Conservation (phyloP, 2,113 vertebrate species). For the Clarias macrocephalus region DNA sequence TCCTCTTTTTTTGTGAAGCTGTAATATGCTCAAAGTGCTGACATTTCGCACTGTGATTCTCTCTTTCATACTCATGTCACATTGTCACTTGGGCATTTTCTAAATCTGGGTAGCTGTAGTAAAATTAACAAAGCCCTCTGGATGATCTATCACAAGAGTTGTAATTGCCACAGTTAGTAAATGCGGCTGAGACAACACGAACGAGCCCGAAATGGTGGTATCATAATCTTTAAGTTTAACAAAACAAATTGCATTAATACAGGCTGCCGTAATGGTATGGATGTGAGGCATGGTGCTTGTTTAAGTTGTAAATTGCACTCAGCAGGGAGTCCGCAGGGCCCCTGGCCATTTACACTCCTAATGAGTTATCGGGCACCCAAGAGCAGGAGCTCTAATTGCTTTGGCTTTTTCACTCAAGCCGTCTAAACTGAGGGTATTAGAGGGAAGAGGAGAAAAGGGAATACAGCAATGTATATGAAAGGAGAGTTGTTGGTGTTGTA, state of each 20-base stretch:
- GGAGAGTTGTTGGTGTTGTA: constrained; percentile 21
- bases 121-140: constrained; percentile 36
- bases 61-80: constrained; percentile 38
- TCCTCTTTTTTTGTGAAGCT: constrained; percentile 9
- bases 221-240: constrained; percentile 59
- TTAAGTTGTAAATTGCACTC: constrained; percentile 60
- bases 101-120: constrained; percentile 21
- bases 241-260: constrained; percentile 59
- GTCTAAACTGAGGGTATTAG: constrained; percentile 50
- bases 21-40: constrained; percentile 27
- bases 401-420: constrained; percentile 57
- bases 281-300: constrained; percentile 48
- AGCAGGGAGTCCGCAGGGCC: constrained; percentile 51
- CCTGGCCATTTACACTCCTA: constrained; percentile 63
- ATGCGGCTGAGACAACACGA: constrained; percentile 30
- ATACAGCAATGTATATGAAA: constrained; percentile 37
- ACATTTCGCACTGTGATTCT: constrained; percentile 34
- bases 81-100: constrained; percentile 20
- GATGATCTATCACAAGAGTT: not conserved
- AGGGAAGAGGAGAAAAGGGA: constrained; percentile 21
- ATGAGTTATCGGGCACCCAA: constrained; percentile 64
- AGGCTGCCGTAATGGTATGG: constrained; percentile 49
- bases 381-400: constrained; percentile 62
- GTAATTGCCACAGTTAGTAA: constrained; percentile 48
- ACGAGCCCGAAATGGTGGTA: constrained; percentile 41